These are phyloP conservation scores for Candoia aspera DNA, from an alignment of 2,113 vertebrate genomes.

Conservation along the genomic window DNA sequence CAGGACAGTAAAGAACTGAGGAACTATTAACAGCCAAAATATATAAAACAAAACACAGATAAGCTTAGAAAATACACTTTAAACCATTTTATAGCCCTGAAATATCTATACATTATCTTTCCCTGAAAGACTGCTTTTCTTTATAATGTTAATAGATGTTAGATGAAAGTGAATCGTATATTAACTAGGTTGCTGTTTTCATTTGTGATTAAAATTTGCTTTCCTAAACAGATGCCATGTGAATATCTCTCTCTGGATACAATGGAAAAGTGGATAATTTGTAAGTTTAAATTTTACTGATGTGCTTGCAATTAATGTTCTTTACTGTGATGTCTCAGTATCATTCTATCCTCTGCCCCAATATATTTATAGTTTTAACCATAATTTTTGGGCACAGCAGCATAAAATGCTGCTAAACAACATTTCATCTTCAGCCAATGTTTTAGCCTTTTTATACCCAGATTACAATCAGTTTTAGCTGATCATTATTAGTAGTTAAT, in stretches of 20 bases:
- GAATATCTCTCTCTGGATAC: slow-evolving; percentile 97
- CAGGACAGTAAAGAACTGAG: too few relatives aligned
- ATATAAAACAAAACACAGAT: not conserved
- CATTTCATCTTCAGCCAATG: not conserved
- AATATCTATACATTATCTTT: not conserved
- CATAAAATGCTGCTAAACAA: not conserved
- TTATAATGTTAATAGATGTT: not conserved
- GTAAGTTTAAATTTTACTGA: slow-evolving; percentile 80
- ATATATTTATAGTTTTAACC: not conserved
- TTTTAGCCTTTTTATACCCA: not conserved
- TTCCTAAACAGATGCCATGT: slow-evolving; percentile 90
- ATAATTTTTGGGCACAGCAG: not conserved
- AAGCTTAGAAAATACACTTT: not conserved
- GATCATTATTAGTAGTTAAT: not conserved
- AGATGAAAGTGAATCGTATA: not conserved
- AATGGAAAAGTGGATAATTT: slow-evolving; percentile 99
- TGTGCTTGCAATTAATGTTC: not conserved
- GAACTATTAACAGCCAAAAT: not conserved
- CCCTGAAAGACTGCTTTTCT: not conserved
- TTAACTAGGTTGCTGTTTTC: not conserved
- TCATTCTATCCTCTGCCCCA: not conserved
- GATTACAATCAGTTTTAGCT: not conserved
- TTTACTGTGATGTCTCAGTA: not conserved
- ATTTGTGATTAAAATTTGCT: slow-evolving; percentile 33
- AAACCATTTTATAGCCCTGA: not conserved